Conservation (phyloP, 1,140 invertebrate species). For the Hypothenemus hampei region DNA sequence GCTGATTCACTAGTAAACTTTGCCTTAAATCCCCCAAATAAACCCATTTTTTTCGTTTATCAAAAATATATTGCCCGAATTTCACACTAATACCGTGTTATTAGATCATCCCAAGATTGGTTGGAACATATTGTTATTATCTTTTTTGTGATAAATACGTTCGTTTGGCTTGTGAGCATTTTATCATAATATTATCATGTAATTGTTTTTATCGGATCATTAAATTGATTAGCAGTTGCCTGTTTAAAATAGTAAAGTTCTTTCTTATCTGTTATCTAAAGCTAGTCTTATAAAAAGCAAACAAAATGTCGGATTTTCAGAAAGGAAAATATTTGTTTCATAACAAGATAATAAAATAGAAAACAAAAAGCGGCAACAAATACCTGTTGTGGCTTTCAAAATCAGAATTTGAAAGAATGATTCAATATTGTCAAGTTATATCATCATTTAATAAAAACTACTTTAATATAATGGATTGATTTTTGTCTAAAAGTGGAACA, state of each 20-base stretch:
- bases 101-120: constrained; percentile 6
- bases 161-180: constrained; percentile 1
- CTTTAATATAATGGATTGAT: too few species aligned
- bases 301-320: too few species aligned
- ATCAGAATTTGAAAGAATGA: too few species aligned
- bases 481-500: too few species aligned
- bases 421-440: too few species aligned
- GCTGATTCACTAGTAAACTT: constrained; percentile 41
- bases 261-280: constrained; percentile 13
- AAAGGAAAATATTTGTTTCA: too few species aligned
- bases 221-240: constrained; percentile 1
- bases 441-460: too few species aligned
- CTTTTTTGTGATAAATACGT: constrained; percentile 9
- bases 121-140: constrained; percentile 7
- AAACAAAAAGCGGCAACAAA: too few species aligned
- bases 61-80: not conserved
- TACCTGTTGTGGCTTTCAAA: too few species aligned
- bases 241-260: constrained; percentile 13
- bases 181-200: constrained; percentile 19
- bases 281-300: too few species aligned
- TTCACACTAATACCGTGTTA: not conserved
- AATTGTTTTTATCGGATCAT: constrained; percentile 16
- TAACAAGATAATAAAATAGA: too few species aligned
- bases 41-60: constrained; percentile 35
- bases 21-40: constrained; percentile 48